These are phyloP conservation scores for Corydoras maculifer DNA, from an alignment of 2,113 vertebrate species.

Conservation along the genomic window DNA sequence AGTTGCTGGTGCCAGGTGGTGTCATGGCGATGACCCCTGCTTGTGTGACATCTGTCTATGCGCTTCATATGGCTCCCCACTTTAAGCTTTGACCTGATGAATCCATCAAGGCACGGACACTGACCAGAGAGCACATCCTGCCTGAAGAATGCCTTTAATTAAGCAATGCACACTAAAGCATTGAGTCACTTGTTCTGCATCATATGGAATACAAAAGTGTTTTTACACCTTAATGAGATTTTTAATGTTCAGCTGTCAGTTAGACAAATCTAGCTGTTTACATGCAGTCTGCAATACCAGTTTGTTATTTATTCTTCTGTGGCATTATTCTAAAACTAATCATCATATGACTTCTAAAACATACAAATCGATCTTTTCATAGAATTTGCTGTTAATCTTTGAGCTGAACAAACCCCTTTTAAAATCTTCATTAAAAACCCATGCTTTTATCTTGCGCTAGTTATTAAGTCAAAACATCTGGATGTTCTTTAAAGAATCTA, in stretches of 20 bases:
- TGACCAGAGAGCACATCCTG: slow-evolving; percentile 30
- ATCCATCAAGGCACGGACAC: slow-evolving; percentile 18
- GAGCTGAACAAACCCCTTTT: too few species aligned
- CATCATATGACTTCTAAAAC: too few species aligned
- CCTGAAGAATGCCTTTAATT: slow-evolving; percentile 43
- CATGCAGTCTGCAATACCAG: too few species aligned
- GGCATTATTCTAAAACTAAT: too few species aligned
- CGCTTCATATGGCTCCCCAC: slow-evolving; percentile 12
- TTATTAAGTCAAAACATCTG: too few species aligned
- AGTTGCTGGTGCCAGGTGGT: slow-evolving; percentile 12
- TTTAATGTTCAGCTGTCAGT: too few species aligned
- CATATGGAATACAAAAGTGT: neutral
- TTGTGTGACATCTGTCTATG: slow-evolving; percentile 15
- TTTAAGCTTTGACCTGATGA: slow-evolving; percentile 33
- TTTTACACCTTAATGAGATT: neutral
- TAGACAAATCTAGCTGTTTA: too few species aligned
- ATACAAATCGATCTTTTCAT: too few species aligned
- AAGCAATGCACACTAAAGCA: slow-evolving; percentile 10
- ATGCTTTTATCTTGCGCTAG: too few species aligned
- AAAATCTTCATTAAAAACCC: too few species aligned
- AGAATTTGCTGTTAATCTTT: too few species aligned
- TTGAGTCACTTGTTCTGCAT: neutral
- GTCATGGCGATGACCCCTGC: slow-evolving; percentile 31
- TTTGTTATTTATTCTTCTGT: too few species aligned
- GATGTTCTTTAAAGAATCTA: neutral